Evolutionary conservation across 2,113 vertebrate genomes (phyloP), one percentile per base, ranked within the genome.

Genomic region (Hyaena hyaena): DNA sequence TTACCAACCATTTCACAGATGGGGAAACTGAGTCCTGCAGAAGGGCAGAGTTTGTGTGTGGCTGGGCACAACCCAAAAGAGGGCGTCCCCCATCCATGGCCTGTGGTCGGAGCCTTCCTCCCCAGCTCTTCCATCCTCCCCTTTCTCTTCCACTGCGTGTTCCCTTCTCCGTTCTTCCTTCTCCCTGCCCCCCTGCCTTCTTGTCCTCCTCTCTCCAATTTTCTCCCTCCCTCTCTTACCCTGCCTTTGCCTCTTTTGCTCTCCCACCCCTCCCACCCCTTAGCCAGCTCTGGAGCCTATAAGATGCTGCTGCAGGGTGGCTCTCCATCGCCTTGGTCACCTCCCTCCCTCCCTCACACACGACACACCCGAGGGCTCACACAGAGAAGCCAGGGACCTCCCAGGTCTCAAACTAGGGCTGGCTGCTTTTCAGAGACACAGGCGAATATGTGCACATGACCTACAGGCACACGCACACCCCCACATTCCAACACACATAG

Each of bases 1-100:
- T 31, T 26, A 74, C 33, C 43, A 63, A 28, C 76, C 82, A 33
- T 53, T 96, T 94, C 31, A 55, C 82, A 65, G 86, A 76, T 68
- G 15, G 63, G 79, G 79, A 97, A 91, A 97, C 95, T 79, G 66
- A 97, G 95, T 43, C 66, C 43, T 48, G 7, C 48, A 9, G 35
- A 65, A 88, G 23, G 26, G 61, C 63, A 77, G 24, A 74, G 45
- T 19, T 16, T 55, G 31, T 23, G 31, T 66, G 35, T 55, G 43
- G 71, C 39, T n/a, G 63, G 84, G 53, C 39, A 63, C n/a, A 55
- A 33, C 17, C 45, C 48, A 63, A 45, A 63, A 14, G 24, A 24
- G 24, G 50, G 24, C 89, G 19, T 61, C 10, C 14, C 28, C 15
- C 3, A 39, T n/a, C 21, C 24, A 14, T 6, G 31, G n/a, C 48